These are phyloP conservation scores for Mizuhopecten yessoensis DNA, from an alignment of 1,140 invertebrate species.

Conservation along the genomic window DNA sequence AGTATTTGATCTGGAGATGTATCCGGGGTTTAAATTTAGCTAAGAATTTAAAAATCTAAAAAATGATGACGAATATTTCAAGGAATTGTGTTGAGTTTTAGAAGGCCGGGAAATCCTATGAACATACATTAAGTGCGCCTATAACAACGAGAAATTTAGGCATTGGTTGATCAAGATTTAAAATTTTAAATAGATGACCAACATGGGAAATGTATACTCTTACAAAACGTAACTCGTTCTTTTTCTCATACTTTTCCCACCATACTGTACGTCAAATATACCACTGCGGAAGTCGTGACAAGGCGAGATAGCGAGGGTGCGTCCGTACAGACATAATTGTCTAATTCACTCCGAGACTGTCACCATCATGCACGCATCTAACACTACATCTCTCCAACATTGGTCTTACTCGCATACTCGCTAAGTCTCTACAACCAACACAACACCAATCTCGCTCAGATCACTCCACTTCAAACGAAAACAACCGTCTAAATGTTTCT, in stretches of 20 bases:
- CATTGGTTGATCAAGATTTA: too few relatives aligned
- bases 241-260: not conserved
- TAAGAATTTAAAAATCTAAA: too few relatives aligned
- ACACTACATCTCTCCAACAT: not conserved
- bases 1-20: too few relatives aligned
- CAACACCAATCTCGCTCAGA: not conserved
- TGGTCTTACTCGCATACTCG: not conserved
- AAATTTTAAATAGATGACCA: too few relatives aligned
- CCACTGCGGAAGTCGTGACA: constrained; percentile 2
- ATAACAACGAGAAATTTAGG: too few relatives aligned
- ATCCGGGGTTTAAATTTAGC: too few relatives aligned
- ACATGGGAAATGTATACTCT: too few relatives aligned
- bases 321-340: not conserved
- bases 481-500: not conserved
- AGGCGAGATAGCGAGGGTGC: not conserved
- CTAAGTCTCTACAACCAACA: not conserved
- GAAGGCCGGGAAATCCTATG: too few relatives aligned
- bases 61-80: too few relatives aligned
- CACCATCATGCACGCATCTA: constrained; percentile 23
- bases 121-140: too few relatives aligned
- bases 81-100: too few relatives aligned
- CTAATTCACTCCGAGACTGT: not conserved
- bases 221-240: too few relatives aligned
- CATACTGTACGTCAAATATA: not conserved
- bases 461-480: not conserved